A percentile compares a stretch with the other conserved stretches of the same genome.
phyloP scores from a whole-genome alignment of 2,797 vertebrate genomes.

The Mormyrus hasselquistii region DNA sequence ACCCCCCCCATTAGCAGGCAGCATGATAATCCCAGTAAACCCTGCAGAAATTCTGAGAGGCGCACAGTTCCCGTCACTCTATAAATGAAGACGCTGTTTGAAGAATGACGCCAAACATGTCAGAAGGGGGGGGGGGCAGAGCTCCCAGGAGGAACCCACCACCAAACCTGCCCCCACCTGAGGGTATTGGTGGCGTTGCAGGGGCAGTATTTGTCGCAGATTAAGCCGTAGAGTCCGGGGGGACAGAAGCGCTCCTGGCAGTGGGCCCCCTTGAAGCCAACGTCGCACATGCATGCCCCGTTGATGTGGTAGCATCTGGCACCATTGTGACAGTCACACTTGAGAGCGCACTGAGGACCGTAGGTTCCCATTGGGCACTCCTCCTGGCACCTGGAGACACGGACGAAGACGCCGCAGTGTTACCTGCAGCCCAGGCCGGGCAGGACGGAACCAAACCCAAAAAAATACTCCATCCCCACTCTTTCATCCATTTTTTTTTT shows the following conservation, averaged over 20 bases:
- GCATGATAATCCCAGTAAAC: neutral
- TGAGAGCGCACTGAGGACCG: slow-evolving; percentile 80
- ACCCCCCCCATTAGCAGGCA: neutral
- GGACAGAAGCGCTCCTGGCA: slow-evolving; percentile 95
- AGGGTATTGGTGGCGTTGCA: slow-evolving; percentile 79
- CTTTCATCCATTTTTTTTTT: neutral
- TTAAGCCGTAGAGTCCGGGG: slow-evolving; percentile 80
- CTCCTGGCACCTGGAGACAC: slow-evolving; percentile 81
- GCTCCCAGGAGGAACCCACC: neutral
- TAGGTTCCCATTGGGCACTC: slow-evolving; percentile 91
- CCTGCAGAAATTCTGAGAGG: neutral
- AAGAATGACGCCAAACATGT: neutral
- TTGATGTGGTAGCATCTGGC: slow-evolving; percentile 91
- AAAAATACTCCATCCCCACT: neutral
- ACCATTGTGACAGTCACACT: slow-evolving; percentile 86
- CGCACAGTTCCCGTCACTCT: neutral
- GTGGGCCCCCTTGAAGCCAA: slow-evolving; percentile 85
- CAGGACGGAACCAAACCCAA: neutral
- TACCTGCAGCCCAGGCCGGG: neutral
- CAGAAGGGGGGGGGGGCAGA: neutral
- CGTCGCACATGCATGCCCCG: slow-evolving; percentile 85
- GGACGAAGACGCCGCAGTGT: neutral
- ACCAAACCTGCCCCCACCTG: slow-evolving; percentile 64
- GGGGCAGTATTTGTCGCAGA: slow-evolving; percentile 88
- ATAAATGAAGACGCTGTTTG: neutral